These are phyloP conservation scores for Mionectes macconnelli DNA, from an alignment of 2,113 vertebrate species.

Conservation along the genomic window DNA sequence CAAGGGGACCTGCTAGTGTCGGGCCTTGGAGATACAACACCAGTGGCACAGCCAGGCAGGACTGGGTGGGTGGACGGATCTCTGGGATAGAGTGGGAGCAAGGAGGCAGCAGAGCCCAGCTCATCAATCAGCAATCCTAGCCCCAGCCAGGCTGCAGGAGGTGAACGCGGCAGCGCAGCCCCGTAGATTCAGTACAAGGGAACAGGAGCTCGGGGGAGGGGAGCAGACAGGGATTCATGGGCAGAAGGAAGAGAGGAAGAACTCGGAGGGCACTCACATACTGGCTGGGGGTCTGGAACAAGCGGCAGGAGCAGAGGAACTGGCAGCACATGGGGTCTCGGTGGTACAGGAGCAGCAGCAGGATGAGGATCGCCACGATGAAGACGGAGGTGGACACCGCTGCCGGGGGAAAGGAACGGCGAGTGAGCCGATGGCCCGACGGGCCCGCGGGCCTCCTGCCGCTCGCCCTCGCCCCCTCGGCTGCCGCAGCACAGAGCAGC, in stretches of 20 bases:
- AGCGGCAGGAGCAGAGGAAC: constrained; percentile 74
- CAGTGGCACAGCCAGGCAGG: background rate
- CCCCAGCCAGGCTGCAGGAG: background rate
- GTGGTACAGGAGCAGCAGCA: constrained; percentile 80
- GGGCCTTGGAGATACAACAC: background rate
- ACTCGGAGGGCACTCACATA: constrained; percentile 63
- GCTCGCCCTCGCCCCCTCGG: background rate
- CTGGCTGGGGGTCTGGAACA: constrained; percentile 68
- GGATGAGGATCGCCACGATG: constrained; percentile 75
- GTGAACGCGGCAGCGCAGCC: rapidly evolving
- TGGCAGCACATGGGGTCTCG: constrained; percentile 80
- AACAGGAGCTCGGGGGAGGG: background rate
- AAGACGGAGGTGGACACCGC: constrained; percentile 79
- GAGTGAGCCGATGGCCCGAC: background rate
- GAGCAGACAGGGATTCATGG: rapidly evolving
- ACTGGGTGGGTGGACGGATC: background rate
- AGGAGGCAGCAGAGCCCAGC: background rate
- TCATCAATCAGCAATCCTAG: background rate
- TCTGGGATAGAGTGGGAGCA: background rate
- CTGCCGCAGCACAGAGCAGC: background rate
- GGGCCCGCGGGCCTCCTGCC: background rate
- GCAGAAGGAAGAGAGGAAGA: background rate
- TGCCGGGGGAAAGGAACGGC: background rate
- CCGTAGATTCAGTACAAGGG: background rate
- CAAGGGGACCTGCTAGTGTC: background rate